A percentile compares a stretch with the other conserved stretches of the same genome.
These are phyloP conservation scores for Temnothorax unifasciatus DNA, from an alignment of 2,888 invertebrate genomes.

Conservation along the genomic window DNA sequence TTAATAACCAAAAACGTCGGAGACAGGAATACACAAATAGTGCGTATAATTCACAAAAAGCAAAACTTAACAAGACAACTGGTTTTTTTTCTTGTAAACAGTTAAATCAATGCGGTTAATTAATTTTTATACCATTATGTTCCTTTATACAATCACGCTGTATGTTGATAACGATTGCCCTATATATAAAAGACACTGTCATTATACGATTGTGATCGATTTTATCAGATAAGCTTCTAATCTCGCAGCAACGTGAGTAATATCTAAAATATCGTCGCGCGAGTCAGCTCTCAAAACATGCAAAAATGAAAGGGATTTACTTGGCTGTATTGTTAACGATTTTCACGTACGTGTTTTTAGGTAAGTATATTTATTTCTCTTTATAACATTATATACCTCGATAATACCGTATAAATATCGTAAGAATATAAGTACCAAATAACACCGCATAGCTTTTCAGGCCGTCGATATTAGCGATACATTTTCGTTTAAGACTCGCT, in stretches of 20 bases:
- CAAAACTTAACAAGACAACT: background rate
- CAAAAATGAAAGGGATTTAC: slow-evolving; percentile 52
- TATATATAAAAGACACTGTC: no score
- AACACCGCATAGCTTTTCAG: slow-evolving; percentile 8
- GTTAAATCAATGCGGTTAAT: background rate
- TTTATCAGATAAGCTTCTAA: slow-evolving; percentile 67
- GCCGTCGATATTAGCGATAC: slow-evolving; percentile 18
- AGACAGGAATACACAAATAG: background rate
- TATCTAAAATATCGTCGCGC: background rate
- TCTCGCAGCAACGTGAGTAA: background rate
- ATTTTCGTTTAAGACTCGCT: slow-evolving; percentile 7
- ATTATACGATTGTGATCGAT: background rate
- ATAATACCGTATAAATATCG: slow-evolving; percentile 24
- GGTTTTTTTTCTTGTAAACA: background rate
- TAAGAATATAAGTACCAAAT: slow-evolving; percentile 31
- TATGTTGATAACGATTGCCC: slow-evolving; percentile 1
- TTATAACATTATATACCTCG: background rate
- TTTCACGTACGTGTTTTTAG: slow-evolving; percentile 11
- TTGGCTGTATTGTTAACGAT: slow-evolving; percentile 33
- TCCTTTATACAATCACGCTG: background rate
- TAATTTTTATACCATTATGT: background rate
- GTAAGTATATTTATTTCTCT: slow-evolving; percentile 58
- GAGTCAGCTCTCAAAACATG: background rate
- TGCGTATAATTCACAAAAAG: background rate
- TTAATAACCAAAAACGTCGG: background rate